phyloP scores from a whole-genome alignment of 2,797 vertebrate genomes.

The Muscicapa comitata region DNA sequence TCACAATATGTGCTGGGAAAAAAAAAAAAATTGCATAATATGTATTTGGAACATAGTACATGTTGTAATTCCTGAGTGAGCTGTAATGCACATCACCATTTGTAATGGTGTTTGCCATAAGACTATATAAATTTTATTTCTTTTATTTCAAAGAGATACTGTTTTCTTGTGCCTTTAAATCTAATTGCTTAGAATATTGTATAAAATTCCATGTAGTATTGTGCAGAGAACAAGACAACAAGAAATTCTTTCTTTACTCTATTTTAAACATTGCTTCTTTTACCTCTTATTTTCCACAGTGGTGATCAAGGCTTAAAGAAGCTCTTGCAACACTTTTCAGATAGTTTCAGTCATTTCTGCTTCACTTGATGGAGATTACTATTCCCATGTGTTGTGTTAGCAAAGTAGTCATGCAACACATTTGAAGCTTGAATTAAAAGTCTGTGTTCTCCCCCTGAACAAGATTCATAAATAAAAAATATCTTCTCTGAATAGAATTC shows the following conservation, averaged over 20 bases:
- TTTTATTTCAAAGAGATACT: no score
- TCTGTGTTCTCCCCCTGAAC: neutral
- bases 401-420: constrained; percentile 18
- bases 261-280: neutral
- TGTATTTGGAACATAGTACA: neutral
- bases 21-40: neutral
- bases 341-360: constrained; percentile 23
- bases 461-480: constrained; percentile 63
- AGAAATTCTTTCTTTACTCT: neutral
- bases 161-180: neutral
- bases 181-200: neutral
- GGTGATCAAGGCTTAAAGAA: neutral
- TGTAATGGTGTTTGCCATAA: neutral
- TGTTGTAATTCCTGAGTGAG: neutral
- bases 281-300: neutral
- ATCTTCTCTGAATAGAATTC: constrained; percentile 4
- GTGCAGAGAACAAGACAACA: neutral
- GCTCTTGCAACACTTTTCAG: neutral
- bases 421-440: constrained; percentile 47
- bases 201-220: neutral
- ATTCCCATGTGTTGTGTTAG: constrained; percentile 46
- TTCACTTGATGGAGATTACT: constrained; percentile 29
- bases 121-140: neutral
- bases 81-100: neutral
- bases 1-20: neutral